Evolutionary conservation across 2,797 vertebrate species (phyloP), one percentile per base, ranked within the genome.

Genomic region (Rhinophrynus dorsalis): DNA sequence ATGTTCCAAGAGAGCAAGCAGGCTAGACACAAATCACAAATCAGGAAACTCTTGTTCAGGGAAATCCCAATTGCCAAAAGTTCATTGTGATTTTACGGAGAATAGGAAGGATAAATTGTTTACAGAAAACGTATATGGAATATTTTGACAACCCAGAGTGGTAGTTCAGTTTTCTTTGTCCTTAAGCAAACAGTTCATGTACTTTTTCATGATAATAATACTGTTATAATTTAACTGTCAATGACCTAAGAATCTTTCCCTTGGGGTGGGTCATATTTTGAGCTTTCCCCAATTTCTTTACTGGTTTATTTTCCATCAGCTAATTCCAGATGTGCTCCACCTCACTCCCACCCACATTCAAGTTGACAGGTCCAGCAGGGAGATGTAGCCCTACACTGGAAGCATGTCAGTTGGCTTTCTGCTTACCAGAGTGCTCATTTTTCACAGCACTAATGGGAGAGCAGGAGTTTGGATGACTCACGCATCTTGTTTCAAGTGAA

Each of bases 21-120:
- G 85, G 84, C 87, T 86, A 89, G 87, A 86, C 81, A 78, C 82
- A 88, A 90, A 88, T 88, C 88, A 84, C 89, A 90, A 87, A 86
- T 88, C 85, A 86, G 81, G 88, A 90, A 89, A 86, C 84, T 84
- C 86, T 83, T 82, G 82, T 84, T 83, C 80, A 83, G 74, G 83
- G 77, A 81, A 82, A 81, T 82, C 77, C 68, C 73, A 54, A 37
- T 78, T 87, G 88, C 85, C 88, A 91, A 50, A 83, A 85, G 77
- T 79, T 84, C 85, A 89, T 87, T 87, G 79, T 80, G 84, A 87
- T 83, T 84, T 88, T 87, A 80, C 81, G 83, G 83, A 84, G 83
- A 84, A 81, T 80, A 83, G 77, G 60, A 79, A 84, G 86, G 86
- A 83, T 83, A 85, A 85, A 84, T 81, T 81, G 81, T 79, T 83